phyloP scores from a whole-genome alignment of 2,797 vertebrate species.

The Chloroceryle inda region DNA sequence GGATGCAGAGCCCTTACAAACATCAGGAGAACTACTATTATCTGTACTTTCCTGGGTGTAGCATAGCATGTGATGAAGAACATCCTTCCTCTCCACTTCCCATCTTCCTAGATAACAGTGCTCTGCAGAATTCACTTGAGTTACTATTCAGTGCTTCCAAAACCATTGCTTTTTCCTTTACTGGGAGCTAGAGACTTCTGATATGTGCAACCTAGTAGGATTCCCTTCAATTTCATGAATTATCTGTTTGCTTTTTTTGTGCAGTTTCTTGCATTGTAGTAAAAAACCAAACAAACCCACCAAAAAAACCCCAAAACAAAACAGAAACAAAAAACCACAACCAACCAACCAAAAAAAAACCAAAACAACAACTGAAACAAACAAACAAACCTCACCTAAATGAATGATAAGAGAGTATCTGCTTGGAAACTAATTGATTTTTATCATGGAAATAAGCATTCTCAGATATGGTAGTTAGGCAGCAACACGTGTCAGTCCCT shows the following conservation, averaged over 20 bases:
- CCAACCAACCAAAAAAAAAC: too few relatives aligned
- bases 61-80: background rate
- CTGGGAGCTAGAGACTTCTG: background rate
- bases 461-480: background rate
- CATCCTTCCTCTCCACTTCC: slow-evolving; percentile 24
- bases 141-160: background rate
- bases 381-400: background rate
- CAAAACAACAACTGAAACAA: too few relatives aligned
- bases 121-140: background rate
- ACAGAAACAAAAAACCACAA: too few relatives aligned
- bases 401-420: slow-evolving; percentile 1
- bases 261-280: background rate
- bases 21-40: background rate
- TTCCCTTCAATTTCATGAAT: background rate
- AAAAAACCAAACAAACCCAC: background rate
- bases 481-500: background rate
- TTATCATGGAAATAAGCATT: background rate
- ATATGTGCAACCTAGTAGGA: background rate
- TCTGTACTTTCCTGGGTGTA: slow-evolving; percentile 31
- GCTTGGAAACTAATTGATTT: background rate
- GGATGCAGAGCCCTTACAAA: background rate
- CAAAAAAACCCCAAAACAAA: too few relatives aligned
- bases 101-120: background rate
- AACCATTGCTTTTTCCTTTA: background rate
- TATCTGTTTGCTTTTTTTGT: background rate